Conservation (phyloP, 2,113 vertebrate genomes). For the Rhinoderma darwinii region DNA sequence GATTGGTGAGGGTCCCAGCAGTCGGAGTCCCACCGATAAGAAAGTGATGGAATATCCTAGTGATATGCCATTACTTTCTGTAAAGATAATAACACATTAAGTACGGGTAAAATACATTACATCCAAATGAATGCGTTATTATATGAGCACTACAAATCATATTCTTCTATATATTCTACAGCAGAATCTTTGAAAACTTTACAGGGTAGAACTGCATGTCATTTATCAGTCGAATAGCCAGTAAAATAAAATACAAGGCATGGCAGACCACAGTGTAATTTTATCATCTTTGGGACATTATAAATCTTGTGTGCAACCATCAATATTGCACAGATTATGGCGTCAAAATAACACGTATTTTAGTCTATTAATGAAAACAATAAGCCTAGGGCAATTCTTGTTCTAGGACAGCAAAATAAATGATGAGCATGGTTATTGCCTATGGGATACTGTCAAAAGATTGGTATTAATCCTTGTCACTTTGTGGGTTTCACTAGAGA, state of each 20-base stretch:
- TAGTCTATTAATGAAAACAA: slow-evolving; percentile 55
- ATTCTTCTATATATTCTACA: not conserved
- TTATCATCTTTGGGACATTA: slow-evolving; percentile 37
- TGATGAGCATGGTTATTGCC: slow-evolving; percentile 47
- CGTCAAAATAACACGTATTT: slow-evolving; percentile 35
- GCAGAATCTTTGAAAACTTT: slow-evolving; percentile 1
- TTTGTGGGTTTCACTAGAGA: slow-evolving; percentile 24
- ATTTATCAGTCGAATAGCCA: slow-evolving; percentile 3
- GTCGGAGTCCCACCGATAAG: no score
- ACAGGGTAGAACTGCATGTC: not conserved
- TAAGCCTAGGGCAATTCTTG: slow-evolving; percentile 53
- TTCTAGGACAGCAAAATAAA: slow-evolving; percentile 42
- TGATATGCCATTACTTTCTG: no score
- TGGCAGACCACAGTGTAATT: not conserved
- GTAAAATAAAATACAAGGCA: slow-evolving; percentile 11
- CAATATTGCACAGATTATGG: slow-evolving; percentile 35
- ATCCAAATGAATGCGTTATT: not conserved
- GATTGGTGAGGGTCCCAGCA: no score
- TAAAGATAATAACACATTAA: no score
- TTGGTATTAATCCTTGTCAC: slow-evolving; percentile 49
- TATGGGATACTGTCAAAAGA: slow-evolving; percentile 36
- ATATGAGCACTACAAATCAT: not conserved
- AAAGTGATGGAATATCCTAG: no score
- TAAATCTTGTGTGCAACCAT: slow-evolving; percentile 37
- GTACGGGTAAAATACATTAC: not conserved